Evolutionary conservation across 1,140 invertebrate genomes (phyloP), one percentile per base, ranked within the genome.

Genomic region (Brachionus calyciflorus): DNA sequence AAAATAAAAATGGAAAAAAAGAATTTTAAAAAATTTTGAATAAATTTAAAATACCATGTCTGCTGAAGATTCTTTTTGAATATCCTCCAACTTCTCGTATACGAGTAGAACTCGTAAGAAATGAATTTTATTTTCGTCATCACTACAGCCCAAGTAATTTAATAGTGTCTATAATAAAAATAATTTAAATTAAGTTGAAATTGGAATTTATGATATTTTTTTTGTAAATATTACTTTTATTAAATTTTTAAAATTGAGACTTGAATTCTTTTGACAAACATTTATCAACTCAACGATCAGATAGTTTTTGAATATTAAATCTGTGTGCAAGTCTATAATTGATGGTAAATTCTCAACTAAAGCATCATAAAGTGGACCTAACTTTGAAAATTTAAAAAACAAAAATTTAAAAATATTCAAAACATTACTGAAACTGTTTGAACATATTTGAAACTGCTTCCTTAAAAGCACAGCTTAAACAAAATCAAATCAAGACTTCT

Each of bases 281-380:
- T 51, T 21, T 24, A 73, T 51, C 3, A 73, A 17, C 33, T 73
- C 69, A 51, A 73, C 33, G 17, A 73, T 51, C 14, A 73, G 19
- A 51, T 73, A 73, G 14, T 73, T 73, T 55, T 73, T 73, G 40
- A 30, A 73, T n/a, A 55, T 51, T 19, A 73, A 26, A 41, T 73
- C 69, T 51, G 46, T 51, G n/a, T 73, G 46, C 5, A 73, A 49
- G 26, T 49, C 69, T n/a, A 73, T 73, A 3, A 73, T 73, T 51
- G 46, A 51, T 21, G 46, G n/a, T 49, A 73, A 41, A 55, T 73
- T 73, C 28, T 73, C 51, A 51, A 55, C 33, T 9, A 73, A 12
- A 6, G 51, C 24, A 51, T 73, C 69, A 21, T 41, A 73, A n/a
- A n/a, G n/a, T n/a, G n/a, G n/a, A n/a, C n/a, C n/a, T n/a, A n/a